These are phyloP conservation scores for Erethizon dorsatum DNA, from an alignment of 2,797 vertebrate genomes.

Conservation along the genomic window DNA sequence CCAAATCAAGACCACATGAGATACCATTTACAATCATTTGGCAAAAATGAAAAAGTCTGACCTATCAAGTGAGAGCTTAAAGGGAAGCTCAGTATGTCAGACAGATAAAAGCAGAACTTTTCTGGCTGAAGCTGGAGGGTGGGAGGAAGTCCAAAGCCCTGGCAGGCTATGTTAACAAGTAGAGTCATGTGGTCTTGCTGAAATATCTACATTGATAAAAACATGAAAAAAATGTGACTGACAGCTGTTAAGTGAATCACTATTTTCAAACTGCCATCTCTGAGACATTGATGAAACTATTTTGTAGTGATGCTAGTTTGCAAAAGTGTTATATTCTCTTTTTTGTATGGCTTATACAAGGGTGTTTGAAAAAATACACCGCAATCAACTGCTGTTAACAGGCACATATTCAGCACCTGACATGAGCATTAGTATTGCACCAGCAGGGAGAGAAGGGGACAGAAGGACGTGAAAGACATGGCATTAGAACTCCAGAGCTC, in stretches of 20 bases:
- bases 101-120: slow-evolving; percentile 56
- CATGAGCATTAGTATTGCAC: background rate
- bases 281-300: background rate
- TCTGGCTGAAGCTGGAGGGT: background rate
- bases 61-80: background rate
- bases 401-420: background rate
- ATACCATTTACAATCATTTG: background rate
- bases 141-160: background rate
- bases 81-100: background rate
- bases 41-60: background rate
- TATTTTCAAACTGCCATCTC: background rate
- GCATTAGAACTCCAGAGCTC: background rate
- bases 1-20: background rate
- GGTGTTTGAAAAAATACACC: background rate
- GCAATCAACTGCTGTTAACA: background rate
- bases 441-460: background rate
- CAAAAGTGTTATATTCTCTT: background rate
- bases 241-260: background rate
- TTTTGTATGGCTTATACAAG: background rate
- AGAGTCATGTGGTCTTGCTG: background rate
- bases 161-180: background rate
- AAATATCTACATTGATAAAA: background rate
- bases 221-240: background rate
- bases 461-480: background rate
- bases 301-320: background rate